These are phyloP conservation scores for Periparus ater DNA, from an alignment of 2,797 vertebrate species.

Conservation along the genomic window DNA sequence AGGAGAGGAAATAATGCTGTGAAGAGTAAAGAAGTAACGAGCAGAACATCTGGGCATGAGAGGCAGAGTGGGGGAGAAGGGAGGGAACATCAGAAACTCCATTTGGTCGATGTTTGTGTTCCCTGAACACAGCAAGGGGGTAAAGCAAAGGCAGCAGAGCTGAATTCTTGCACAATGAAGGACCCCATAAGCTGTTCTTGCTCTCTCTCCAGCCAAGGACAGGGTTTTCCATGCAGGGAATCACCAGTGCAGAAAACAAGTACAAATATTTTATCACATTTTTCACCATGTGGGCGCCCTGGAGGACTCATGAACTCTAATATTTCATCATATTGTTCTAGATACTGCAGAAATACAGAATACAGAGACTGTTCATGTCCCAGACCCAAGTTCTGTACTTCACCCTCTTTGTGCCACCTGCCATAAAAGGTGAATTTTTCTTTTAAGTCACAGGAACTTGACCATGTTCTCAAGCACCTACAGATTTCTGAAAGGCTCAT, in stretches of 20 bases:
- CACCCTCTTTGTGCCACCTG: background rate
- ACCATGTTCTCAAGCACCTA: background rate
- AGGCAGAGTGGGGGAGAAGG: background rate
- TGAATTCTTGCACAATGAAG: background rate
- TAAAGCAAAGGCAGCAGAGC: background rate
- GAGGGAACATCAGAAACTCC: background rate
- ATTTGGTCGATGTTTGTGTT: background rate
- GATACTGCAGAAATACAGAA: background rate
- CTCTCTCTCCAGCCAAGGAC: background rate
- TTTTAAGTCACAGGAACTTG: background rate
- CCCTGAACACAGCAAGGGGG: background rate
- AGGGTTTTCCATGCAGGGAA: background rate
- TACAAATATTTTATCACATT: background rate
- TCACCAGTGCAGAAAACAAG: background rate
- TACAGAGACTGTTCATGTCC: background rate
- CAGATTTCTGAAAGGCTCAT: background rate
- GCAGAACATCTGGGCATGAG: background rate
- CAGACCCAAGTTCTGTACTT: rapidly evolving
- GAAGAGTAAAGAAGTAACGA: background rate
- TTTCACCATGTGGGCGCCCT: too few relatives aligned
- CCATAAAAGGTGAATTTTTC: background rate
- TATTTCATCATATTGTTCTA: background rate
- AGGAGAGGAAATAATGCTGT: background rate
- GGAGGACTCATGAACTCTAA: background rate
- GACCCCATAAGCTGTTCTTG: background rate